Percentiles rank a stretch among this genome's conserved stretches.
Evolutionary conservation across 1,140 invertebrate species (phyloP).

Genomic region (Proctacanthus coquilletti): DNA sequence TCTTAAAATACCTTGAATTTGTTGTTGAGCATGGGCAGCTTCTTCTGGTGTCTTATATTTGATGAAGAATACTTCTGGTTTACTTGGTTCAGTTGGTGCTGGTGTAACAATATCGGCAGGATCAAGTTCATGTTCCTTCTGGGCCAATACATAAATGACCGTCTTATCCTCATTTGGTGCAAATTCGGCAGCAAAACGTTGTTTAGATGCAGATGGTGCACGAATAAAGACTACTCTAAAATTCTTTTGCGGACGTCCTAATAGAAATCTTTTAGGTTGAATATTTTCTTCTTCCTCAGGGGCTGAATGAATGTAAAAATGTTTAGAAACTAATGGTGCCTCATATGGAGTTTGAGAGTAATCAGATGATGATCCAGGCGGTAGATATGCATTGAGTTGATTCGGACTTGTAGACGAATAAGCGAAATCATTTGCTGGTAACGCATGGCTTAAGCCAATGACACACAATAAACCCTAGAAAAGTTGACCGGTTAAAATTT

Average conservation of each 20-base stretch:
- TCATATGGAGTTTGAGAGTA: too few relatives aligned
- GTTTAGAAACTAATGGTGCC: conserved; percentile 48
- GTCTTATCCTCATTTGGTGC: conserved; percentile 65
- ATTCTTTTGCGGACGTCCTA: conserved; percentile 51
- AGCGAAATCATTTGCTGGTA: too few relatives aligned
- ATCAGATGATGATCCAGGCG: too few relatives aligned
- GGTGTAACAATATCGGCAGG: conserved; percentile 19
- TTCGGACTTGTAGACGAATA: too few relatives aligned
- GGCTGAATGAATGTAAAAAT: conserved; percentile 59
- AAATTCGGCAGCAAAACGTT: conserved; percentile 45
- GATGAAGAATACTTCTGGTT: conserved; percentile 61
- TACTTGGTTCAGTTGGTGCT: conserved; percentile 38
- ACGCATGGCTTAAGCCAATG: too few relatives aligned
- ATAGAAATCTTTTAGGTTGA: conserved; percentile 29
- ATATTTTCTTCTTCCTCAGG: conserved; percentile 45
- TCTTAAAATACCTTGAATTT: conserved; percentile 28
- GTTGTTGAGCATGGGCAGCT: conserved; percentile 24
- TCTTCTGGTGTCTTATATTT: conserved; percentile 53
- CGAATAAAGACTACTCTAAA: conserved; percentile 80
- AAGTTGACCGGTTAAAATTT: too few relatives aligned
- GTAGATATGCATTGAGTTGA: too few relatives aligned
- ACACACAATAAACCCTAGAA: too few relatives aligned
- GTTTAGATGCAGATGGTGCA: conserved; percentile 50
- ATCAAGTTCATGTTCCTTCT: conserved; percentile 35
- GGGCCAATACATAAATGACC: conserved; percentile 67